Percentiles rank a stretch among this genome's conserved stretches.
These are phyloP conservation scores for Sciurus vulgaris DNA, from an alignment of 2,797 vertebrate species.

Conservation along the genomic window DNA sequence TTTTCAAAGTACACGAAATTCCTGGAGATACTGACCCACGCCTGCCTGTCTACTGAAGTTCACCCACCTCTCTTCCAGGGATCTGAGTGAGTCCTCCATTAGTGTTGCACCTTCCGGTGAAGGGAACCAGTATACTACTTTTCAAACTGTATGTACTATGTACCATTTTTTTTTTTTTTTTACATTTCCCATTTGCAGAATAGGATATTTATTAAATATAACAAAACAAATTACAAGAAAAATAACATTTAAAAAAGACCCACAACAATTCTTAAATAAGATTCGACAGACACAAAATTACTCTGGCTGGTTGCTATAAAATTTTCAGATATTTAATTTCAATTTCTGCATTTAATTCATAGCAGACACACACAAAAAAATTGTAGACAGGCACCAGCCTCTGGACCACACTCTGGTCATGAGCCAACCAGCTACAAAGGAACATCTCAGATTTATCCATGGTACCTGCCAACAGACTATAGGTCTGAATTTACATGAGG, in stretches of 20 bases:
- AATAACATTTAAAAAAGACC: neutral
- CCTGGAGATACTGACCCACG: neutral
- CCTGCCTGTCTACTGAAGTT: neutral
- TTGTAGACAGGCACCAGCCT: neutral
- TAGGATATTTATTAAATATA: neutral
- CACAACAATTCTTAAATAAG: neutral
- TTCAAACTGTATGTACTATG: neutral
- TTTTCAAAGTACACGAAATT: neutral
- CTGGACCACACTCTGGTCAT: neutral
- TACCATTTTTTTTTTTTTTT: neutral
- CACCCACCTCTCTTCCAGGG: neutral
- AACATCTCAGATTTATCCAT: neutral
- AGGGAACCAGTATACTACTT: neutral
- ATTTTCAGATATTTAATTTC: neutral
- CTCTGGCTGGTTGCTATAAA: neutral
- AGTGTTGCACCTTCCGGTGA: neutral
- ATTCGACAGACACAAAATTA: neutral
- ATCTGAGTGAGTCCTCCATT: neutral
- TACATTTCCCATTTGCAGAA: neutral
- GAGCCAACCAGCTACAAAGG: constrained; percentile 4
- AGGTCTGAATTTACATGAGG: neutral
- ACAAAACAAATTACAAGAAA: neutral
- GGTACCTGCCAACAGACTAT: neutral
- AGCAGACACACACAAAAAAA: neutral
- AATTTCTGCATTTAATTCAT: constrained; percentile 18